Evolutionary conservation across 2,113 vertebrate species (phyloP).

Genomic region (Dendrocopos noguchii): DNA sequence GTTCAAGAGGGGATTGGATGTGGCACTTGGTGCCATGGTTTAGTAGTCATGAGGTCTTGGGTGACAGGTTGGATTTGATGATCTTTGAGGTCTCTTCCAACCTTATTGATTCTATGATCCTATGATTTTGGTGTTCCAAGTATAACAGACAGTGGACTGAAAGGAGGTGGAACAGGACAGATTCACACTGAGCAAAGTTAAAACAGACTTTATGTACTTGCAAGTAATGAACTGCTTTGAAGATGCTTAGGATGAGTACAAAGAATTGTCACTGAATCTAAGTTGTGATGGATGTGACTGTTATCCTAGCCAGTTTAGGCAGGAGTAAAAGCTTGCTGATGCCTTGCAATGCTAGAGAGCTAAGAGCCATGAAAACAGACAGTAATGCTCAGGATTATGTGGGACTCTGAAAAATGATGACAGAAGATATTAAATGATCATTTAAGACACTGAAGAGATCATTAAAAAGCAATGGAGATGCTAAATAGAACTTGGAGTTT

Average conservation of each 20-base stretch:
- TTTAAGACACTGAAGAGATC: conserved; percentile 3
- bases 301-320: neutral
- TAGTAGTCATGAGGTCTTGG: too few species aligned
- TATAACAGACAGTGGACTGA: neutral
- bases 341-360: neutral
- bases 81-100: too few species aligned
- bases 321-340: conserved; percentile 20
- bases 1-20: too few species aligned
- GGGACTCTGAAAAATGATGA: conserved; percentile 11
- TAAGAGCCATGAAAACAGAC: conserved; percentile 2
- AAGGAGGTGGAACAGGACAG: neutral
- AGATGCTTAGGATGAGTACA: neutral
- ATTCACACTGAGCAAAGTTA: neutral
- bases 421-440: conserved; percentile 44
- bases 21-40: too few species aligned
- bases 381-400: neutral
- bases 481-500: conserved; percentile 30
- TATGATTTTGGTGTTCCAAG: neutral
- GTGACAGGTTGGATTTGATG: too few species aligned
- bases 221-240: neutral
- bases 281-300: neutral
- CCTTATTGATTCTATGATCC: too few species aligned
- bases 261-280: neutral
- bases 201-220: neutral
- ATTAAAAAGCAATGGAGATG: conserved; percentile 46